Percentiles rank a stretch among this genome's conserved stretches.
Conservation (phyloP, 2,888 invertebrate species). For the Amphipyra berbera region DNA sequence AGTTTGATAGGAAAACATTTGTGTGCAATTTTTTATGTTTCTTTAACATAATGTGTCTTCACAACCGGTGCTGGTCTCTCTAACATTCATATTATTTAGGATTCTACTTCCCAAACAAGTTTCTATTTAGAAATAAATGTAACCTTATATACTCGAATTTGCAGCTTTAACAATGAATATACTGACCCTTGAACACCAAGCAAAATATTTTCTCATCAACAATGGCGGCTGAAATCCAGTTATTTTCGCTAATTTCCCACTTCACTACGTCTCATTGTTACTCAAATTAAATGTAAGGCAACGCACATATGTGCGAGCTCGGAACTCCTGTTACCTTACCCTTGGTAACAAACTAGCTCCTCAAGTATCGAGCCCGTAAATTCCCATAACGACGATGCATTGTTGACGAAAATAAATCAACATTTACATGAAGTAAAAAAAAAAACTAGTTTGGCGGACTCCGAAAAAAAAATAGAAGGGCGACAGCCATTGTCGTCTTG, state of each 20-base stretch:
- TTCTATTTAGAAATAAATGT: constrained; percentile 27
- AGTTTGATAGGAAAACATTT: too few species aligned
- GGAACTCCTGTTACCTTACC: constrained; percentile 67
- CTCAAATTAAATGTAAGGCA: constrained; percentile 66
- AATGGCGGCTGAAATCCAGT: constrained; percentile 66
- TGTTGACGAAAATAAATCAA: constrained; percentile 89
- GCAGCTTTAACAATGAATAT: constrained; percentile 30
- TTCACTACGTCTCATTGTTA: constrained; percentile 71
- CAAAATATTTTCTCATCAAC: constrained; percentile 70
- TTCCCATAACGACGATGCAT: constrained; percentile 83
- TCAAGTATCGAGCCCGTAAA: constrained; percentile 72
- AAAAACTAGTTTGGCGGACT: constrained; percentile 82
- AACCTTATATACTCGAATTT: constrained; percentile 30
- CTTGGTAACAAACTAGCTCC: constrained; percentile 69
- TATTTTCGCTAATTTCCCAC: constrained; percentile 72
- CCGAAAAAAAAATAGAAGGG: constrained; percentile 75
- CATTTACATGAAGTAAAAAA: constrained; percentile 83
- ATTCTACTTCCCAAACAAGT: constrained; percentile 34
- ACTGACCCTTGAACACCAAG: constrained; percentile 61
- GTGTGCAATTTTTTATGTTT: neutral
- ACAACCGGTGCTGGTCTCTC: constrained; percentile 2
- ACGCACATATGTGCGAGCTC: constrained; percentile 57
- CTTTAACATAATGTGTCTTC: neutral
- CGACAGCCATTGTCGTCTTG: constrained; percentile 72
- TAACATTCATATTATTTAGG: constrained; percentile 1